Conservation (phyloP, 1,140 invertebrate genomes). For the Anastatus disparis region DNA sequence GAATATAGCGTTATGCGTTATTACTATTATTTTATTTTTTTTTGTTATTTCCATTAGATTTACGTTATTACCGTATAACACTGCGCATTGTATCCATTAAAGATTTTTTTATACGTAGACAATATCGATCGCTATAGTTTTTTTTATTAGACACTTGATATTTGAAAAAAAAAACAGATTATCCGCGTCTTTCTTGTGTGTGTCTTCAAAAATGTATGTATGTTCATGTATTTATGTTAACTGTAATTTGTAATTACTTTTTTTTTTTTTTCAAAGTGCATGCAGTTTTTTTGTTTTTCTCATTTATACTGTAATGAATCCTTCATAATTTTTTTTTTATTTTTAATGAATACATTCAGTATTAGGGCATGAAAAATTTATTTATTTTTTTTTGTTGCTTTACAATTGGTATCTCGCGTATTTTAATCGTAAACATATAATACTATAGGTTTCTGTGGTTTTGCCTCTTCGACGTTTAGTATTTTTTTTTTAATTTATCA, state of each 20-base stretch:
- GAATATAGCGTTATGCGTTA: slow-evolving; percentile 59
- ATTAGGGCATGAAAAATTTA: slow-evolving; percentile 60
- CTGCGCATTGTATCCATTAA: slow-evolving; percentile 15
- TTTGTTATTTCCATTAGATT: slow-evolving; percentile 50
- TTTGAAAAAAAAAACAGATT: slow-evolving; percentile 62
- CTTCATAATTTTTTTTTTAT: neutral
- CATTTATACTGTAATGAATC: slow-evolving; percentile 23
- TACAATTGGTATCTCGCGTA: slow-evolving; percentile 58
- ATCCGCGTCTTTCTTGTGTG: slow-evolving; percentile 51
- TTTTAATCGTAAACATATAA: slow-evolving; percentile 63
- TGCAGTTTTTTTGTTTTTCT: slow-evolving; percentile 32
- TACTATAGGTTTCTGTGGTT: slow-evolving; percentile 62
- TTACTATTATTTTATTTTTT: slow-evolving; percentile 60
- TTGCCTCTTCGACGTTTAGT: slow-evolving; percentile 44
- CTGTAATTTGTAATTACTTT: neutral
- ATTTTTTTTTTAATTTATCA: slow-evolving; percentile 26
- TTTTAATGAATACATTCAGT: slow-evolving; percentile 59
- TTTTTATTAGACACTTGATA: slow-evolving; percentile 66
- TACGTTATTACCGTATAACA: slow-evolving; percentile 48
- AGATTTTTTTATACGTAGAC: slow-evolving; percentile 56
- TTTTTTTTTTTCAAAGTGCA: slow-evolving; percentile 18
- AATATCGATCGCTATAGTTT: slow-evolving; percentile 62
- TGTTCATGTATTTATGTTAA: no score
- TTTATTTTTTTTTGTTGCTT: slow-evolving; percentile 50
- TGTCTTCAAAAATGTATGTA: slow-evolving; percentile 4